Percentiles rank a stretch among this genome's conserved stretches.
phyloP scores from a whole-genome alignment of 2,113 vertebrate species.

The Choloepus hoffmanni region DNA sequence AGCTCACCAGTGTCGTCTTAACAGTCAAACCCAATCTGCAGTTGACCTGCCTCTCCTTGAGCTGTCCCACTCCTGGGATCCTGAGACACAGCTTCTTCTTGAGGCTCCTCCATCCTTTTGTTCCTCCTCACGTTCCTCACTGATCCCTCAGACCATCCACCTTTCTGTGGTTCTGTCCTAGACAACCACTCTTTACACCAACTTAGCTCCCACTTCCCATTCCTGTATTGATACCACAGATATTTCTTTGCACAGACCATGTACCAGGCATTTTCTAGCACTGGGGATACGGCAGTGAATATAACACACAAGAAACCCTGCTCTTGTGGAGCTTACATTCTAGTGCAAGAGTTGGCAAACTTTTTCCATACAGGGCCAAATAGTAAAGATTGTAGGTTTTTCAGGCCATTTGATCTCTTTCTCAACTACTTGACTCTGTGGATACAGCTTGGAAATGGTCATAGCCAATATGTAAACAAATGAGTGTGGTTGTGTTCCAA shows the following conservation, averaged over 20 bases:
- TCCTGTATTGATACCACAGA: neutral
- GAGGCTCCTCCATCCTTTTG: neutral
- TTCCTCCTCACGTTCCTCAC: neutral
- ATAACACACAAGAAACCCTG: neutral
- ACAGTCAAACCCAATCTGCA: neutral
- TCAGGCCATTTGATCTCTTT: slow-evolving; percentile 24
- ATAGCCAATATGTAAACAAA: neutral
- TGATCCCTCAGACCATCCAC: neutral
- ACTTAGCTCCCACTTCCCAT: neutral
- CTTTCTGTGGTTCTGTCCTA: rapidly evolving
- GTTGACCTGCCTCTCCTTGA: neutral
- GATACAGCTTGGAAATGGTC: neutral
- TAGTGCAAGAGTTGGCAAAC: neutral
- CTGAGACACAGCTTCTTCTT: too few relatives aligned
- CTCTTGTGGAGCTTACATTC: neutral
- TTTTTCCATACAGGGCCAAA: slow-evolving; percentile 1
- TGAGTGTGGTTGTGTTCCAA: neutral
- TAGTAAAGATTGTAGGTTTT: slow-evolving; percentile 50
- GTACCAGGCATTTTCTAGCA: neutral
- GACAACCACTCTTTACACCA: neutral
- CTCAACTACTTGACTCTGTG: neutral
- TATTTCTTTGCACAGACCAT: neutral
- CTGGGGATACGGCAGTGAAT: too few relatives aligned
- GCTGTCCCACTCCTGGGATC: neutral
- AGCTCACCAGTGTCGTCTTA: neutral